Evolutionary conservation across 2,888 invertebrate genomes (phyloP), one percentile per base, ranked within the genome.

Genomic region (Byasa hedistus): DNA sequence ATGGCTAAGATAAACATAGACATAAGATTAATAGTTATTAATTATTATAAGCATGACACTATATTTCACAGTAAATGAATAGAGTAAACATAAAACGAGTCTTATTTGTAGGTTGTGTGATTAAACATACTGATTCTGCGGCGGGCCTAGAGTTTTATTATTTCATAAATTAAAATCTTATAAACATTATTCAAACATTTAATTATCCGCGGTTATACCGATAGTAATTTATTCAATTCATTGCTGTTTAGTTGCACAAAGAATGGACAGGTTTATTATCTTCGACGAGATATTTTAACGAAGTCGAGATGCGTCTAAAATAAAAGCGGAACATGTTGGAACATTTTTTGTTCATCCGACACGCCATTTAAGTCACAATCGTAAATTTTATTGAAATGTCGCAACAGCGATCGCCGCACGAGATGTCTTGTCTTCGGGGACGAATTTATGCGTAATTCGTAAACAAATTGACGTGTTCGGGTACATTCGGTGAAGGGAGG

Each of bases 321-420:
- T 86, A 87, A 88, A 89, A 87, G 86, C 84, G 83, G 83, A 80
- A 86, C 85, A 87, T 82, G 85, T 85, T 74, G 82, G 79, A 78
- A 79, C 79, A 83, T 85, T 89, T 90, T 88, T 87, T 88, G 85
- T 87, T 84, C 85, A 85, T 85, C 81, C 85, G 82, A 86, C 86
- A 87, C 85, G 86, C 88, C 87, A 89, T 89, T 91, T 89, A 87
- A 91, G 91, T 89, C 89, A 88, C 83, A 87, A 90, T 89, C 91
- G 91, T 91, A 91, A 91, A 91, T 91, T 91, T 91, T 91, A 91
- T 91, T 91, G 90, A 91, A 91, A 90, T 88, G 91, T 90, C 89
- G 87, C 86, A 85, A 86, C 87, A 86, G 82, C 86, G 89, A 91
- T 91, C 89, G 87, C 87, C 83, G 88, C 83, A 83, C 85, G 87